Base-by-base conservation (phyloP, 2,888 invertebrate genomes). In the Leptinotarsa juncta region DNA sequence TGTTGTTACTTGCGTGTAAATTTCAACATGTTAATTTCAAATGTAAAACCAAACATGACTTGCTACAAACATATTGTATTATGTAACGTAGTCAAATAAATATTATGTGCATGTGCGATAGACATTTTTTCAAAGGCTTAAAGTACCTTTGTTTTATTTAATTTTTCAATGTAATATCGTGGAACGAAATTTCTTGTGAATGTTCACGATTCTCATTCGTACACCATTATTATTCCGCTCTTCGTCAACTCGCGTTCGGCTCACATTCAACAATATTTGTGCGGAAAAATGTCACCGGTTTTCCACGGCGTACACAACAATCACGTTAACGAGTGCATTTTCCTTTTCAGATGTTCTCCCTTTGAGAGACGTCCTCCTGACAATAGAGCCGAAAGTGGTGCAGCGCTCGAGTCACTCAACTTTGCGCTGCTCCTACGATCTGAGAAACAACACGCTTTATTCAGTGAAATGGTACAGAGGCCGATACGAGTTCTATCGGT, bases 381-480 rank as follows among this genome's bases (percentile, higher is more conserved):
- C 92, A 75, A 92, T 95, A 71, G 90, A 92, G 79, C 95, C 95
- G 15, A 89, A 91, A 68, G 90, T 91, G 4, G 94, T 95, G 69
- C 90, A 93, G 85, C 89, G 91, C 71, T 92, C 93, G 10, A 91
- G 92, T 67, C 91, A 92, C 80, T 94, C 93, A 2, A 91, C 92
- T 7, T 88, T 96, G 65, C 90, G 91, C 71, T 96, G 96, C 87
- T 90, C 92, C 79, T 93, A 95, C 84, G 94, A 96, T 85, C 91
- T 95, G 88, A 93, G 95, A 84, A 92, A 92, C 92, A 4, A 93
- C 92, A 77, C 72, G 1, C 90, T 96, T 67, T 96, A 96, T 88
- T 92, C 95, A 4, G 94, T 96, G 77, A 96, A 96, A 89, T 96
- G 95, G 94, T 96, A 96, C 88, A 90, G 96, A 73, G 96, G 96